Base-by-base conservation (phyloP, 2,797 vertebrate species). In the Onychomys arenicola region DNA sequence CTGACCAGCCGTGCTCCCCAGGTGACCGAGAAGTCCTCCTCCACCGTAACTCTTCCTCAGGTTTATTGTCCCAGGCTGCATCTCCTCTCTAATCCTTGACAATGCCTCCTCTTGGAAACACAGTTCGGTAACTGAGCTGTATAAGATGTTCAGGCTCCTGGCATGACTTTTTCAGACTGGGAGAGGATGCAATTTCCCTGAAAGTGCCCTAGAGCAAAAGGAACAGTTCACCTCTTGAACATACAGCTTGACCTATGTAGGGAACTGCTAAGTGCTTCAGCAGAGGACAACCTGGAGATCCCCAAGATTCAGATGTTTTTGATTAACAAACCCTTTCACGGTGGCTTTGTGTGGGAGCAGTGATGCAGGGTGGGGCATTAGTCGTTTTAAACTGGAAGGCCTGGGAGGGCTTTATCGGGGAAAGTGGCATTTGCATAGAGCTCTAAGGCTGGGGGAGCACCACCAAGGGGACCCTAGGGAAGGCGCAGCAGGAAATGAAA, bases 41-140 rank as follows among this genome's bases (percentile, higher is more conserved):
- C n/a, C 16, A 29, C 3, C 69, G 95, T 96, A 91, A 97, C 89
- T 93, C 96, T 91, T 96, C 81, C 55, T 13, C 61, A 17, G 90
- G 67, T 46, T 63, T 57, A 21, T 6, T 6, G 19, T 40, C 49
- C 75, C 16, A 8, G 80, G 71, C 49, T 5, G 11, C 0, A 2
- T 37, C 27, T 34, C 52, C 49, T 5, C 17, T 32, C n/a, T 17
- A 6, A 5, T 34, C 69, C 59, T 46, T 95, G 49, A 73, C 14
- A 67, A 82, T 40, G 0, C 57, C 49, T 76, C 46, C 63, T 83
- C 76, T 29, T 29, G 21, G 63, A 78, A 80, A 80, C 52, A 65
- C 17, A 84, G 8, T 19, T 5, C 73, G 46, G 57, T 17, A 86
- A 67, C 88, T 27, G 32, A 0, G 11, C 34, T 89, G 49, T 71